Evolutionary conservation across 2,888 invertebrate species (phyloP).

Genomic region (Drosophila trichaetosa): DNA sequence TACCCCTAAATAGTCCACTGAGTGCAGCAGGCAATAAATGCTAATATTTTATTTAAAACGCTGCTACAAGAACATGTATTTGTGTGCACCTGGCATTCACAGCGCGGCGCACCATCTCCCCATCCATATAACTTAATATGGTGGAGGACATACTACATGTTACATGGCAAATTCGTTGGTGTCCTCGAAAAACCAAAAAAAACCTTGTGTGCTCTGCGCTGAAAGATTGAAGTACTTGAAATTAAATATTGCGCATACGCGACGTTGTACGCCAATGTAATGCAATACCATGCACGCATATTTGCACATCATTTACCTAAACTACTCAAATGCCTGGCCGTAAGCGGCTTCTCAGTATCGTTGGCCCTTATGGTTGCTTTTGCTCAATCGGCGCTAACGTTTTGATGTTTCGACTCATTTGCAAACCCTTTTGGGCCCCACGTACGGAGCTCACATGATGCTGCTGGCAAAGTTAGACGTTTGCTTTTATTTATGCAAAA

Average conservation of each 20-base stretch:
- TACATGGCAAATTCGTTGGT: constrained; percentile 14
- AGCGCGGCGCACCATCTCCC: not conserved
- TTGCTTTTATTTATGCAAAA: constrained; percentile 74
- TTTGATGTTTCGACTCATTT: constrained; percentile 62
- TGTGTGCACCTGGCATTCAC: constrained; percentile 29
- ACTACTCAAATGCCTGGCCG: constrained; percentile 28
- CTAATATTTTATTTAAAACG: constrained; percentile 73
- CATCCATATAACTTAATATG: not conserved
- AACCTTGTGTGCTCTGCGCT: constrained; percentile 31
- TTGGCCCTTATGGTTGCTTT: constrained; percentile 13
- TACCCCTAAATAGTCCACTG: constrained; percentile 53
- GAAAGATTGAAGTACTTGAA: constrained; percentile 49
- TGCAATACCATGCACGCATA: constrained; percentile 52
- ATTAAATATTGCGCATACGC: constrained; percentile 72
- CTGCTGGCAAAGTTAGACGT: constrained; percentile 36
- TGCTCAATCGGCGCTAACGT: constrained; percentile 43
- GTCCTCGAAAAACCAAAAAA: constrained; percentile 25
- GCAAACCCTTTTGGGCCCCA: constrained; percentile 59
- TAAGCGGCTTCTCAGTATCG: constrained; percentile 53
- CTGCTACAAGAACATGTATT: constrained; percentile 48
- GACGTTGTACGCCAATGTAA: constrained; percentile 28
- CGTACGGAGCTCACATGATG: constrained; percentile 20
- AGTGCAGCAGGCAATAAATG: constrained; percentile 75
- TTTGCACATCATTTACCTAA: constrained; percentile 67
- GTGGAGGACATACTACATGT: not conserved